These are phyloP conservation scores for Hucho hucho DNA, from an alignment of 2,113 vertebrate species.

Conservation along the genomic window DNA sequence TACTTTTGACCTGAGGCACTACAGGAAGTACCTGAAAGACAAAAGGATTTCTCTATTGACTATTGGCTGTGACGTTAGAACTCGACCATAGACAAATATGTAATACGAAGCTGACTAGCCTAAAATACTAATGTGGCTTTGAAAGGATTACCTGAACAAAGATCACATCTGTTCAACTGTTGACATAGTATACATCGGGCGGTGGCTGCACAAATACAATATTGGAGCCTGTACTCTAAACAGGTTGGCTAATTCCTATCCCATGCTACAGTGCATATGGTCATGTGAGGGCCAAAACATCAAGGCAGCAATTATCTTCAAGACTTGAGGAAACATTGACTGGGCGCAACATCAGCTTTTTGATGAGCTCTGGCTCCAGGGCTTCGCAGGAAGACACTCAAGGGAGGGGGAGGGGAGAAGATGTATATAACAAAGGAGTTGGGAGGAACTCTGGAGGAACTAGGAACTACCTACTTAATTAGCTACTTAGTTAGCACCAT, in stretches of 20 bases:
- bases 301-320: slow-evolving; percentile 64
- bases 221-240: slow-evolving; percentile 25
- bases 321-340: slow-evolving; percentile 58
- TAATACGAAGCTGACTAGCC: background rate
- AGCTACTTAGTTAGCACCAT: too few species aligned
- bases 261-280: slow-evolving; percentile 59
- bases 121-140: background rate
- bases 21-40: background rate
- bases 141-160: slow-evolving; percentile 15
- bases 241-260: slow-evolving; percentile 63
- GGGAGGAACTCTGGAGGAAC: background rate
- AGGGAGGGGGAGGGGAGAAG: background rate
- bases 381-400: background rate
- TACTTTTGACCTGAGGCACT: too few species aligned
- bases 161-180: slow-evolving; percentile 24
- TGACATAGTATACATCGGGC: slow-evolving; percentile 6
- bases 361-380: slow-evolving; percentile 48
- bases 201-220: background rate
- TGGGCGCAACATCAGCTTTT: slow-evolving; percentile 60
- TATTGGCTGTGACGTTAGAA: background rate
- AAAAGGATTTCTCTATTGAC: background rate
- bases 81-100: background rate
- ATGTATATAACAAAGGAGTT: background rate
- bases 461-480: background rate
- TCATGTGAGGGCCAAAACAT: slow-evolving; percentile 56